Base-by-base conservation (phyloP, 2,113 vertebrate species). In the Ophiodon elongatus region DNA sequence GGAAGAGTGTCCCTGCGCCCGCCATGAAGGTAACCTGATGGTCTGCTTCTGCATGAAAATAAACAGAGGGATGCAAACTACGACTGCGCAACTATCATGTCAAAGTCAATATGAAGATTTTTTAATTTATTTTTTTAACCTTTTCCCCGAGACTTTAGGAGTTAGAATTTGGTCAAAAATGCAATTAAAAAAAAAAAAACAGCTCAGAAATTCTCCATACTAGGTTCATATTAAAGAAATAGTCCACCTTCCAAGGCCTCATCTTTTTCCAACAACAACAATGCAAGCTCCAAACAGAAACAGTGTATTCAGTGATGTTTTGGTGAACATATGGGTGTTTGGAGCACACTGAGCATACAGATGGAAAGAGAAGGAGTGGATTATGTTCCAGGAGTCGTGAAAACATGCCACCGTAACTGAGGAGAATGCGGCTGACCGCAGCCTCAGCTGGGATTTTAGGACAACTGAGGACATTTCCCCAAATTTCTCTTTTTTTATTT, bases 21-120 rank as follows among this genome's bases (percentile, higher is more conserved):
- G 62, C 65, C 73, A 79, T 11, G 35, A 84, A 84, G 67, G 54
- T 59, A 37, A 66, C 25, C 41, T 21, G 39, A 14, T 64, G 29
- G 68, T 43, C 11, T 8, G 57, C 50, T 25, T 25, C 23, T 15
- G 27, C 13, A 13, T 14, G 54, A 39, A 73, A 80, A 60, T 5
- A 21, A 33, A 65, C 17, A 19, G 8, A 66, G 15, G 33, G 23
- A 2, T 27, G 21, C 33, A 52, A 39, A 54, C 1, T n/a, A 65
- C 31, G 37, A 70, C 19, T 41, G 25, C 11, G n/a, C 9, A 47
- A 43, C 11, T 27, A 29, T 70, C 39, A 47, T 9, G 25, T 45
- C 10, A 57, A 17, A 41, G 43, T 10, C 6, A 45, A n/a, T 68
- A 31, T 6, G 39, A 64, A 43, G 1, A 54, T 33, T 50, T 47